These are phyloP conservation scores for Brachionichthys hirsutus DNA, from an alignment of 2,113 vertebrate species.

Conservation along the genomic window DNA sequence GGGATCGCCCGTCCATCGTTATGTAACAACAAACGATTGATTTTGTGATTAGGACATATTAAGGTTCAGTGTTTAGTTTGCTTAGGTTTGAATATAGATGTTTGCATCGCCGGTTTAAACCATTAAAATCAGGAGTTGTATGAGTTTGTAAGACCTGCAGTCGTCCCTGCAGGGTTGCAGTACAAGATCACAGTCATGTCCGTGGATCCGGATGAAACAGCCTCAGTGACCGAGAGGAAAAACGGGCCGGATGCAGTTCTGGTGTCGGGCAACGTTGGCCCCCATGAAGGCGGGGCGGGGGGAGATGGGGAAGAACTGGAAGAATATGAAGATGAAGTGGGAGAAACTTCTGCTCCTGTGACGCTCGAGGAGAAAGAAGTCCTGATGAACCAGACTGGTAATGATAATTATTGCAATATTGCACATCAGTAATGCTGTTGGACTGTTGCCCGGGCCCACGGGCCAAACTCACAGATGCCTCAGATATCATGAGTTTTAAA, in stretches of 20 bases:
- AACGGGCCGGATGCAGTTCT: constrained; percentile 16
- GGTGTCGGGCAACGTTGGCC: not conserved
- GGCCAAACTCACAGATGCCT: constrained; percentile 34
- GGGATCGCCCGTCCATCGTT: not conserved
- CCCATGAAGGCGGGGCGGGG: constrained; percentile 23
- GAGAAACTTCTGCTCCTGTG: constrained; percentile 16
- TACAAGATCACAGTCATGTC: constrained; percentile 73
- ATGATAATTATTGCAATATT: constrained; percentile 10
- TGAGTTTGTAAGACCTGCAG: not conserved
- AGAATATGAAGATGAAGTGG: constrained; percentile 32
- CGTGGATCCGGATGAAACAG: constrained; percentile 65
- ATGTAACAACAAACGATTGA: too few species aligned
- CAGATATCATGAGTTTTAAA: not conserved
- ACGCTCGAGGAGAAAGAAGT: constrained; percentile 7
- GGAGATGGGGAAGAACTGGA: constrained; percentile 30
- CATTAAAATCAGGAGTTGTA: not conserved
- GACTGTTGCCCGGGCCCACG: not conserved
- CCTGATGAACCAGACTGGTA: constrained; percentile 60
- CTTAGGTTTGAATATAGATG: too few species aligned
- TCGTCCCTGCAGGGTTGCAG: constrained; percentile 63
- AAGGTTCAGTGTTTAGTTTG: too few species aligned
- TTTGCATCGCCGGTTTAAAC: too few species aligned
- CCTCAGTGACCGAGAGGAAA: constrained; percentile 19
- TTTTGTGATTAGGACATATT: too few species aligned
- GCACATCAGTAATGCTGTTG: not conserved